A percentile compares a stretch with the other conserved stretches of the same genome.
Conservation (phyloP, 2,113 vertebrate species). For the Synchiropus splendidus region DNA sequence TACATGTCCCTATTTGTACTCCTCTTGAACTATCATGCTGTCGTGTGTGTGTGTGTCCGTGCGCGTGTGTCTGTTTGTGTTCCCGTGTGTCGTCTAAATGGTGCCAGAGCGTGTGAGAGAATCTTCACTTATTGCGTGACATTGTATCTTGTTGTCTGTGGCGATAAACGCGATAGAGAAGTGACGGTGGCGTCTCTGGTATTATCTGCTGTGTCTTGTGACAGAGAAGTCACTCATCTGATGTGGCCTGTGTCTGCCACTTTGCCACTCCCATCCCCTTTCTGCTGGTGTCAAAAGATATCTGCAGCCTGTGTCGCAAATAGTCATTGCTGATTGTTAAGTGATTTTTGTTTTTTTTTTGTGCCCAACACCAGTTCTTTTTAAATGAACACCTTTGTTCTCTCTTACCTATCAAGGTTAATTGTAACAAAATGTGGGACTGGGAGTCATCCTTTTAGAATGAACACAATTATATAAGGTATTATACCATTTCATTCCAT, state of each 20-base stretch:
- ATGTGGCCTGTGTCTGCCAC: constrained; percentile 11
- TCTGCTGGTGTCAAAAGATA: constrained; percentile 18
- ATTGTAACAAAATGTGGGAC: too few relatives aligned
- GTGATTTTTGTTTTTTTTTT: neutral
- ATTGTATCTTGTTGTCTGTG: constrained; percentile 28
- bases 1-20: too few relatives aligned
- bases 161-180: constrained; percentile 19
- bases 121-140: constrained; percentile 40
- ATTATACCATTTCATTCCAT: too few relatives aligned
- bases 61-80: too few relatives aligned
- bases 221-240: constrained; percentile 22
- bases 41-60: too few relatives aligned
- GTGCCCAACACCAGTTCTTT: too few relatives aligned
- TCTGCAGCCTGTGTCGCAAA: constrained; percentile 14
- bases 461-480: too few relatives aligned
- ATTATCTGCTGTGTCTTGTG: constrained; percentile 38
- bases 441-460: too few relatives aligned
- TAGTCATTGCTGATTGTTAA: constrained; percentile 15
- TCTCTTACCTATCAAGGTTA: too few relatives aligned
- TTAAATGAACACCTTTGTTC: too few relatives aligned
- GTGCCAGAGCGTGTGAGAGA: constrained; percentile 4
- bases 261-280: neutral
- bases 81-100: too few relatives aligned
- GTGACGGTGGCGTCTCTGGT: constrained; percentile 18
- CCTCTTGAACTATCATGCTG: too few relatives aligned